Evolutionary conservation across 2,888 invertebrate species (phyloP), one percentile per base, ranked within the genome.

Genomic region (Eurytoma californica): DNA sequence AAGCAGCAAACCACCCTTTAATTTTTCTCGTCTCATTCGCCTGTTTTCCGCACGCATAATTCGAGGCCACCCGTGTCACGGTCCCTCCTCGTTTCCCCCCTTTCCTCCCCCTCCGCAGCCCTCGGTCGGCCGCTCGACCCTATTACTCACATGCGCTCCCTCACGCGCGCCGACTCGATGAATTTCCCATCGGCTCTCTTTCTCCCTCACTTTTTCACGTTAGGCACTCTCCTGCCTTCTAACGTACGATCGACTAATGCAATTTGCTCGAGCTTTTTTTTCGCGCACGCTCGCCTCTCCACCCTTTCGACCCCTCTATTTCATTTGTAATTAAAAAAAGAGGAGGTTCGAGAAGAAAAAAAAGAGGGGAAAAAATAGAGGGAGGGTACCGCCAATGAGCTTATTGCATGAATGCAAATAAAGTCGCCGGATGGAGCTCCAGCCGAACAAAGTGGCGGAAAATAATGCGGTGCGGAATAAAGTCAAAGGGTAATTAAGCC

Each of bases 191-290:
- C 60, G 57, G n/a, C 66, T 39, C 57, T 67, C 39, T 9, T 9
- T 72, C 57, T 72, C 39, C 39, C 39, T 72, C 66, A 65, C 65
- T 53, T 68, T 72, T 77, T 77, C 58, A 72, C 57, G 20, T 12
- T 60, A 7, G 39, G 39, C 9, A 39, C 9, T 39, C 9, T 39
- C 9, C 39, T 39, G 39, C 16, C 18, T 30, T 47, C 47, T 3
- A 20, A 7, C 2, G 24, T 53, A 16, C 28, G 53, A 49, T 5
- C 3, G 39, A 20, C 55, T 77, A 51, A 70, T 70, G 70, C 58
- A 77, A 77, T 77, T 66, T 77, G 51, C 70, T 30, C 57, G 13
- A 39, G 39, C 3, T 77, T 70, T 55, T 65, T 63, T 57, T 47
- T 13, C n/a, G 13, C 58, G n/a, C 65, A 47, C 55, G 24, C 24